Evolutionary conservation across 2,113 vertebrate species (phyloP).

Genomic region (Aldabrachelys gigantea): DNA sequence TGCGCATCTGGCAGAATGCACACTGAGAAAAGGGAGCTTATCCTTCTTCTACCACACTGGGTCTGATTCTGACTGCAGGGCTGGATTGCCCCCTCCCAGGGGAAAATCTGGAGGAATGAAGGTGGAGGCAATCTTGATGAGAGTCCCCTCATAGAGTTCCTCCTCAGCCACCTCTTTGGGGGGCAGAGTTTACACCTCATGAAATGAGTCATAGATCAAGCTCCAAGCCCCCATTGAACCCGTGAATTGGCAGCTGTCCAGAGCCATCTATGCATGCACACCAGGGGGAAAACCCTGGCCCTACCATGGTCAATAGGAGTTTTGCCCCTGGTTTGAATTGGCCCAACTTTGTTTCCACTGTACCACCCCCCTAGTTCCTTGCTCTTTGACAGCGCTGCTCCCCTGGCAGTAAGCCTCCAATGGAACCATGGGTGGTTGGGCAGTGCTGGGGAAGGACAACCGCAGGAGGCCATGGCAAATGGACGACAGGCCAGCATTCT

Average conservation of each 20-base stretch:
- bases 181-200: background rate
- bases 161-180: rapidly evolving
- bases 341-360: background rate
- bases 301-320: no score
- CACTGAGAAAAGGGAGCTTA: background rate
- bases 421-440: background rate
- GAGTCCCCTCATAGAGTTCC: rapidly evolving
- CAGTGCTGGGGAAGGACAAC: background rate
- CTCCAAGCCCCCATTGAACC: background rate
- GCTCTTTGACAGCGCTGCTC: background rate
- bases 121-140: background rate
- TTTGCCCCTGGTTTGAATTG: no score
- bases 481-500: background rate
- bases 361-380: background rate
- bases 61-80: rapidly evolving
- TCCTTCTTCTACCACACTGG: rapidly evolving
- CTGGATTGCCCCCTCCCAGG: rapidly evolving
- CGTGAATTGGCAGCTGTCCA: background rate
- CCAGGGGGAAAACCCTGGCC: no score
- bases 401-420: background rate
- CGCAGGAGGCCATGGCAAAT: background rate
- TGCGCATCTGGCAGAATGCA: rapidly evolving
- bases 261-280: background rate
- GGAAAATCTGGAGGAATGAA: background rate
- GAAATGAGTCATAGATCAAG: rapidly evolving